Evolutionary conservation across 2,113 vertebrate genomes (phyloP).

Genomic region (Chloroceryle aenea): DNA sequence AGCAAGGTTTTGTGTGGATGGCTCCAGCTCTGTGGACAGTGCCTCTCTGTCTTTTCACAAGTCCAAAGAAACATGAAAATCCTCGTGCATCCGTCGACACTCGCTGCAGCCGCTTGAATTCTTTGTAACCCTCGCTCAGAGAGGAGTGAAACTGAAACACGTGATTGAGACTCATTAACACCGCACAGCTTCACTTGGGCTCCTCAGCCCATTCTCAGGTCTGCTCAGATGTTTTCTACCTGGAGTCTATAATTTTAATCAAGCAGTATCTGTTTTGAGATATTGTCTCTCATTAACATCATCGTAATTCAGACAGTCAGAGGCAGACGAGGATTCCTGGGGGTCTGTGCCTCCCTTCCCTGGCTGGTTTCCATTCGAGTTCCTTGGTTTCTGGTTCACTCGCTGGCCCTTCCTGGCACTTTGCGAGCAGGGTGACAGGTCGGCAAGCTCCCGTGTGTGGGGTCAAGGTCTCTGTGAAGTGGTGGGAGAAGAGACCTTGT

Average conservation of each 20-base stretch:
- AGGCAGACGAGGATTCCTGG: background rate
- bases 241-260: conserved; percentile 72
- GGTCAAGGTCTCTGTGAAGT: background rate
- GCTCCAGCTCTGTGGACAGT: background rate
- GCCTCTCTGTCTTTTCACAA: background rate
- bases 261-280: conserved; percentile 65
- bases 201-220: conserved; percentile 51
- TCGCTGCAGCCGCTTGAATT: conserved; percentile 19
- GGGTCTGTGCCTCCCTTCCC: conserved; percentile 23
- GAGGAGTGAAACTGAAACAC: conserved; percentile 5
- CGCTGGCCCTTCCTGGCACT: conserved; percentile 33
- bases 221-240: conserved; percentile 62
- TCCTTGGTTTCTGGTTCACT: conserved; percentile 2
- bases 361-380: conserved; percentile 19
- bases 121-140: background rate
- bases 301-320: conserved; percentile 8
- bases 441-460: background rate
- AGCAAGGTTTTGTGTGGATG: background rate
- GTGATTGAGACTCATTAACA: background rate
- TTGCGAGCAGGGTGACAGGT: background rate
- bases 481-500: background rate
- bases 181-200: background rate
- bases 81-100: background rate
- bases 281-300: conserved; percentile 54
- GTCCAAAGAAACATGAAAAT: background rate